Base-by-base conservation (phyloP, 30 jellyfish, hydroid and myxozoan species). In the Aurelia sp. region DNA sequence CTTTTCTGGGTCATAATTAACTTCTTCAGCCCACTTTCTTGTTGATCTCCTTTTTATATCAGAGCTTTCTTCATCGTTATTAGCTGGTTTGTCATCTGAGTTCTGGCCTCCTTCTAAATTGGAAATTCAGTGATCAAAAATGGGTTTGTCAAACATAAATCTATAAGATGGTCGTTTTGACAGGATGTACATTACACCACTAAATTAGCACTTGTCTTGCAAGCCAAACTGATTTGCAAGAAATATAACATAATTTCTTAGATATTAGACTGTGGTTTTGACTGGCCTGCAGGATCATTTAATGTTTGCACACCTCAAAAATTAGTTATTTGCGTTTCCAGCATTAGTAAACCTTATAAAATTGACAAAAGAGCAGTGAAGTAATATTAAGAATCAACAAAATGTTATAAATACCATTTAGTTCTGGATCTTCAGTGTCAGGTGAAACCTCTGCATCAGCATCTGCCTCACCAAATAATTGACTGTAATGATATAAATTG, bases 381-480 rank as follows among this genome's bases (percentile, higher is more conserved):
- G 9, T 38, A 38, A 7, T 38, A 4, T 38, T 38, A 7, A 38
- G 50, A 38, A 40, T 40, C 51, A 27, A 77, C 64, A 31, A 24
- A 24, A 77, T 30, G 21, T 4, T 24, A 4, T 65, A 21, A 30
- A 21, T 31, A 75, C 96, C 97, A 44, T 83, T 74, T 33, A 92
- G 83, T 83, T 94, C 99, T 21, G 99, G 99, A 66, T 94, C 99
- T 65, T 85, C 97, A 18, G 99, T 94, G 86, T 94, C 97, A 0
- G 99, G 99, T 8, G 99, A 94, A 48, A 94, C 99, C 81, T 94
- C 99, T 16, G 82, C 94, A 59, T 94, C 99, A 16, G 97, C 98
- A 84, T 96, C 99, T 20, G 86, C 91, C 67, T 91, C 98, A 17
- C 98, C 98, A 83, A 96, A 96, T 60, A 96, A 77, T 62, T 91